These are phyloP conservation scores for Anagrus nilaparvatae DNA, from an alignment of 1,140 invertebrate genomes.

Conservation along the genomic window DNA sequence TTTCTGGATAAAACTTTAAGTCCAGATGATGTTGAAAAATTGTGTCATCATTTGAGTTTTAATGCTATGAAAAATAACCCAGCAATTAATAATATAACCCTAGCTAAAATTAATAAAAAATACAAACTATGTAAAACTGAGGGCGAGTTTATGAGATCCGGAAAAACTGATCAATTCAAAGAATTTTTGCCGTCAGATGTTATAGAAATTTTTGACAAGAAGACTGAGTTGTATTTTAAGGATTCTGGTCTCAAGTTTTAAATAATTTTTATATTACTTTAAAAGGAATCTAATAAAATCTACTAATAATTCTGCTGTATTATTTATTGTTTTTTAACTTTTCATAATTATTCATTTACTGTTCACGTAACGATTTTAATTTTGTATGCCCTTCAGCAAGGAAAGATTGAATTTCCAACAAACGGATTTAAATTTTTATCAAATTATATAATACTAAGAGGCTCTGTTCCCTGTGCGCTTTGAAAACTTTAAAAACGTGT, in stretches of 20 bases:
- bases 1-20: conserved; percentile 47
- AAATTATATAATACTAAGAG: too few species aligned
- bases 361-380: too few species aligned
- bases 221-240: conserved; percentile 14
- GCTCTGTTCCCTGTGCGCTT: too few species aligned
- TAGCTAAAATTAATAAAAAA: conserved; percentile 36
- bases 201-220: conserved; percentile 32
- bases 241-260: conserved; percentile 4
- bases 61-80: conserved; percentile 60
- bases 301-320: too few species aligned
- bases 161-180: conserved; percentile 55
- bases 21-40: conserved; percentile 40
- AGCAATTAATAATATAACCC: conserved; percentile 55
- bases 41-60: conserved; percentile 53
- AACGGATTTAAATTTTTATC: too few species aligned
- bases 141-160: conserved; percentile 51
- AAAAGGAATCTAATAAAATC: too few species aligned
- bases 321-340: too few species aligned
- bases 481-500: too few species aligned
- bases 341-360: too few species aligned
- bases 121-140: conserved; percentile 34
- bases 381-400: too few species aligned
- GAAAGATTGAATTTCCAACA: too few species aligned
- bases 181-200: conserved; percentile 46
- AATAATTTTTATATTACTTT: too few species aligned